Conservation (phyloP, 2,797 vertebrate genomes). For the Limnodromus scolopaceus region DNA sequence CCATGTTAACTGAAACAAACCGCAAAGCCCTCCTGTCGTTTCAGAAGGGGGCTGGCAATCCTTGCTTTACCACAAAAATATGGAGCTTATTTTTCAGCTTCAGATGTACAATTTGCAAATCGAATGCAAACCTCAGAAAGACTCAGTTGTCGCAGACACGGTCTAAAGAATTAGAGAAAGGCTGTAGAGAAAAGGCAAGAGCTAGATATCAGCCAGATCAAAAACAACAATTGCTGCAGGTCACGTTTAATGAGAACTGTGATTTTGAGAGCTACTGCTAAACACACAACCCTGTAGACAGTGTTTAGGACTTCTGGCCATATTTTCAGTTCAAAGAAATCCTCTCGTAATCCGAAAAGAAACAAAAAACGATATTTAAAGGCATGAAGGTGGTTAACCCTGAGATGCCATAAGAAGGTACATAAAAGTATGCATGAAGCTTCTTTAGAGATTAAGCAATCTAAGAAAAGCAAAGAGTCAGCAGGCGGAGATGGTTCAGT, state of each 20-base stretch:
- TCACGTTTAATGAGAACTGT: not conserved
- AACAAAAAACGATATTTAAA: not conserved
- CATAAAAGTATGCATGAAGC: not conserved
- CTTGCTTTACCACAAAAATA: constrained; percentile 24
- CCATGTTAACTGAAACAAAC: constrained; percentile 40
- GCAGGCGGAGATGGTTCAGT: not conserved
- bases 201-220: not conserved
- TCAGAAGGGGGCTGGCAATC: constrained; percentile 5
- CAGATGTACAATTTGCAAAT: constrained; percentile 18
- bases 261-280: not conserved
- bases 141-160: not conserved
- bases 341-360: not conserved
- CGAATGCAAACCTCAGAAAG: constrained; percentile 29
- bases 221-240: not conserved
- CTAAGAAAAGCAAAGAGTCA: not conserved
- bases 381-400: not conserved
- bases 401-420: not conserved
- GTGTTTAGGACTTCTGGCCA: not conserved
- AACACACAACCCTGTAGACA: not conserved
- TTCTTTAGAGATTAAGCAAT: not conserved
- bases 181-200: not conserved
- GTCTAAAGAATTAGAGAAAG: not conserved
- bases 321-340: not conserved
- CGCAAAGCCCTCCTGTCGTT: not conserved
- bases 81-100: constrained; percentile 32